phyloP scores from a whole-genome alignment of 1,140 invertebrate species.

The Magallana gigas region DNA sequence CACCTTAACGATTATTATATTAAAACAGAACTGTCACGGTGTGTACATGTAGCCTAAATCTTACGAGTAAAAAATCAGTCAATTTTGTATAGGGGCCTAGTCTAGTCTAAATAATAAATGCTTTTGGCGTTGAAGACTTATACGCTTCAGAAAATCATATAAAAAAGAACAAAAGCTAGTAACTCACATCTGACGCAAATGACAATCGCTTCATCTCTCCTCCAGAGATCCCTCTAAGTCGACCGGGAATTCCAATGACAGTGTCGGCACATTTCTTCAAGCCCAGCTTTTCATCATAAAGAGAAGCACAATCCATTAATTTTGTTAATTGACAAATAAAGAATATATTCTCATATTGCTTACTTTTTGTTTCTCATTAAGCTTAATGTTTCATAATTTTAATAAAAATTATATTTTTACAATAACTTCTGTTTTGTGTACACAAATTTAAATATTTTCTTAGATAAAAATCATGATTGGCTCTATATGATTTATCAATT shows the following conservation, averaged over 20 bases:
- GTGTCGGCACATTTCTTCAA: conserved; percentile 90
- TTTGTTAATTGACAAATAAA: background rate
- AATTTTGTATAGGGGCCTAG: too few species aligned
- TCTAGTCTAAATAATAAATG: too few species aligned
- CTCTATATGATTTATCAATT: too few species aligned
- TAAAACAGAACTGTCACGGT: too few species aligned
- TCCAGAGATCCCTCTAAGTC: conserved; percentile 94
- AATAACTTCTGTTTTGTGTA: background rate
- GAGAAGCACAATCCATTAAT: background rate
- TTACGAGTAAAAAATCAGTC: too few species aligned
- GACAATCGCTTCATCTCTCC: conserved; percentile 97
- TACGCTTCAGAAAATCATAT: background rate
- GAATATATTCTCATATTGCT: too few species aligned
- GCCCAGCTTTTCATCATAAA: conserved; percentile 83
- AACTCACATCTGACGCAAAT: conserved; percentile 93
- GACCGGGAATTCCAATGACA: conserved; percentile 84
- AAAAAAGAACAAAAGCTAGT: too few species aligned
- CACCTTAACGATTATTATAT: too few species aligned
- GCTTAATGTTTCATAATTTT: background rate
- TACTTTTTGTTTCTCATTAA: background rate
- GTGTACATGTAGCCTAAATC: too few species aligned
- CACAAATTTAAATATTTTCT: background rate
- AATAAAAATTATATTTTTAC: background rate
- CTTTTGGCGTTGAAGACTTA: background rate
- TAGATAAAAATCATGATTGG: background rate